Base-by-base conservation (phyloP, 2,113 vertebrate genomes). In the Panthera tigris region DNA sequence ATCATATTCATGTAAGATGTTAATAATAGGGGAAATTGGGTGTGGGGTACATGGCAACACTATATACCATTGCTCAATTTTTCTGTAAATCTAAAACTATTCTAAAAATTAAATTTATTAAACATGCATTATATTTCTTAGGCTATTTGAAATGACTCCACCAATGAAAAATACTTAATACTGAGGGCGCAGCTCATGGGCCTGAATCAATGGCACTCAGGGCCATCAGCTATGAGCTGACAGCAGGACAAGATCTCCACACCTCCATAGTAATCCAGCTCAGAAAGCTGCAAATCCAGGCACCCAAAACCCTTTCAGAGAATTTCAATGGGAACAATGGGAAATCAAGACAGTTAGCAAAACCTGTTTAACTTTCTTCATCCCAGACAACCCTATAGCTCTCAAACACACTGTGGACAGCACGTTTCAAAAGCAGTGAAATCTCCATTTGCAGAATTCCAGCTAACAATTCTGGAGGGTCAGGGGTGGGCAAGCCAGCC, bases 81-180 rank as follows among this genome's bases (percentile, higher is more conserved):
- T 85, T 66, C 78, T 91, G 10, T 39, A 85, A 81, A 69, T 85
- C 36, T 76, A 85, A 57, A 93, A 86, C 33, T 69, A 36, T 57
- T 66, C 76, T 96, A 68, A 93, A 73, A 85, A 50, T 9, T 55
- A 92, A 93, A 83, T 63, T 73, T 68, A 91, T 82, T 89, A 83
- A 95, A 78, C 94, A 83, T 68, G 19, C 21, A 41, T 80, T 81
- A 16, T 71, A 84, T 91, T 94, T 97, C 33, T 90, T 45, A 88
- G 48, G 33, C 29, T 76, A 90, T 78, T 65, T 94, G 63, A 92
- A 97, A 95, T 97, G 29, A 96, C 74, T 83, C 29, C 39, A 94
- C 65, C 82, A 89, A 87, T 92, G 80, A 94, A 95, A 94, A 86
- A 83, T 79, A 63, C 18, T 65, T 95, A 79, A 82, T 65, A 82